These are phyloP conservation scores for Coelogynopora nodosa DNA, from an alignment of 2,888 invertebrate species.

Conservation along the genomic window DNA sequence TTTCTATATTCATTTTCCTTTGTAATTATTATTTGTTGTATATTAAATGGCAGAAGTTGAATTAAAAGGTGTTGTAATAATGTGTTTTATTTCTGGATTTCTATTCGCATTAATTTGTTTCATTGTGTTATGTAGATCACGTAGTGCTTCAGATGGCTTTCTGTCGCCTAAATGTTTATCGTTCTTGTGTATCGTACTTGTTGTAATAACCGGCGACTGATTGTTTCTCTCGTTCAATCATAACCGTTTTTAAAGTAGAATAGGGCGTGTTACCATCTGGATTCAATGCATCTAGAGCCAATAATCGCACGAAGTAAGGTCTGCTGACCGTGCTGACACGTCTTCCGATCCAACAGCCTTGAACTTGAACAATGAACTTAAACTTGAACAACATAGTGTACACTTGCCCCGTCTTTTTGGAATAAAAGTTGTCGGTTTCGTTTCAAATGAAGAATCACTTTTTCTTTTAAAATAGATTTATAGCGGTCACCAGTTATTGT, in stretches of 20 bases:
- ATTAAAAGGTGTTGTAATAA: not conserved
- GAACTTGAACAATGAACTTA: not conserved
- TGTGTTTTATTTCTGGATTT: not conserved
- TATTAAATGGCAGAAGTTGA: too few relatives aligned
- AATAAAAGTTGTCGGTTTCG: conserved; percentile 2
- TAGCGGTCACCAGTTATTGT: conserved; percentile 13
- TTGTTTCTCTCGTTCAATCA: not conserved
- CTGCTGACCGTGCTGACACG: conserved; percentile 18
- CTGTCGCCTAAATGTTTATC: not conserved
- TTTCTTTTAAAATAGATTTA: not conserved
- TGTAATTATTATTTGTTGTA: too few relatives aligned
- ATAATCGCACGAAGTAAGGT: conserved; percentile 25
- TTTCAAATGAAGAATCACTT: not conserved
- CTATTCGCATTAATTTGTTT: not conserved
- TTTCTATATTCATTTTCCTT: too few relatives aligned
- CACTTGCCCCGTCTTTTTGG: conserved; percentile 18
- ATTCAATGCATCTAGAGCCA: not conserved
- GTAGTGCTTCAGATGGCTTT: not conserved
- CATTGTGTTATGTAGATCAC: not conserved
- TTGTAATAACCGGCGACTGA: not conserved
- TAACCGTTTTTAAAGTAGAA: not conserved
- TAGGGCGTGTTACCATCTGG: not conserved
- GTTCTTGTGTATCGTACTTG: not conserved
- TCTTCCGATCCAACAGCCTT: conserved; percentile 23
- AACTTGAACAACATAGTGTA: conserved; percentile 28